phyloP scores from a whole-genome alignment of 2,797 vertebrate species.

The Macrochelys suwanniensis region DNA sequence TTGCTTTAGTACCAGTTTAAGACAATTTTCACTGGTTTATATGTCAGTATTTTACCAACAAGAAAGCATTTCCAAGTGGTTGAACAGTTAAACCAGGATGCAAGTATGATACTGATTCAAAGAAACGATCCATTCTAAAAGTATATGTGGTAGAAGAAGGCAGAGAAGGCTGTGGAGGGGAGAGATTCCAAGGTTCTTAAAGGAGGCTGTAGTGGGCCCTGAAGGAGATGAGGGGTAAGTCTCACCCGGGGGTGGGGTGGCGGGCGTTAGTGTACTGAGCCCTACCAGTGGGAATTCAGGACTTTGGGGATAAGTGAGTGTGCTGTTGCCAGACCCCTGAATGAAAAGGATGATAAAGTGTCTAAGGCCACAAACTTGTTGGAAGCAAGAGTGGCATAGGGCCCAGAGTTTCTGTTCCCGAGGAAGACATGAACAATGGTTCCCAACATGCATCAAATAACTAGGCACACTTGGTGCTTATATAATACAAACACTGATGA shows the following conservation, averaged over 20 bases:
- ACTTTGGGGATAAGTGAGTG: not conserved
- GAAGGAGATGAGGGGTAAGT: not conserved
- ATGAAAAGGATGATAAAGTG: not conserved
- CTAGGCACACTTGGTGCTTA: fast-evolving
- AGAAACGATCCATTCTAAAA: not conserved
- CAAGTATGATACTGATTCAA: not conserved
- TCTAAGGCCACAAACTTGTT: not conserved
- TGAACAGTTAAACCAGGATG: not conserved
- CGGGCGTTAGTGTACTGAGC: not conserved
- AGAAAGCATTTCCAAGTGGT: not conserved
- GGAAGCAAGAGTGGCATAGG: not conserved
- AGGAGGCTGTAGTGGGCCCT: not conserved
- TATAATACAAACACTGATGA: not conserved
- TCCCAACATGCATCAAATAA: not conserved
- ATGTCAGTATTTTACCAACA: not conserved
- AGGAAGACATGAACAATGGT: not conserved
- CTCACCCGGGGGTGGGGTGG: not conserved
- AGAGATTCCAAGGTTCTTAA: not conserved
- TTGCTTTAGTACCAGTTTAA: not conserved
- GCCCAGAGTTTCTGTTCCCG: not conserved
- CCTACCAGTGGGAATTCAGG: not conserved
- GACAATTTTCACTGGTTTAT: not conserved
- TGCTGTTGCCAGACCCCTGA: not conserved
- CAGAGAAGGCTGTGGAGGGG: not conserved
- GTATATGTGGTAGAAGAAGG: not conserved